Percentiles rank a stretch among this genome's conserved stretches.
These are phyloP conservation scores for Corvus hawaiiensis DNA, from an alignment of 2,113 vertebrate genomes.

Conservation along the genomic window DNA sequence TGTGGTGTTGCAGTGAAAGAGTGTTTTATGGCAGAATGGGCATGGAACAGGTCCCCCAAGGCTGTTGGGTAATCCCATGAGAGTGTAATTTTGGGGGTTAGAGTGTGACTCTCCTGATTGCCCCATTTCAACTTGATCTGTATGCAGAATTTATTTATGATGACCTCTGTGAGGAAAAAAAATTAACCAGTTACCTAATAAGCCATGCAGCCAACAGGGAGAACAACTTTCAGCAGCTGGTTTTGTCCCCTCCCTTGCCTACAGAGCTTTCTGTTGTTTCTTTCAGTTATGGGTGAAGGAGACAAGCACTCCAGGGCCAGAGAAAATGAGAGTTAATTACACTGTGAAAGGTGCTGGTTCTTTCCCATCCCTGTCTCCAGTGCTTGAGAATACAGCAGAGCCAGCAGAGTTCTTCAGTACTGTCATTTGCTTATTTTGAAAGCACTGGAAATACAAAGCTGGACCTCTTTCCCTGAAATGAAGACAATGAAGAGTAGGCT, in stretches of 20 bases:
- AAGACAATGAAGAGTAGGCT: not conserved
- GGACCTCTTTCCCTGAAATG: not conserved
- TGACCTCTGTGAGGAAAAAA: not conserved
- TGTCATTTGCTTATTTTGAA: not conserved
- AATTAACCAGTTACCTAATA: not conserved
- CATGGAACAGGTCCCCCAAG: not conserved
- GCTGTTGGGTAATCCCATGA: not conserved
- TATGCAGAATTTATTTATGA: not conserved
- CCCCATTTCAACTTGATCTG: not conserved
- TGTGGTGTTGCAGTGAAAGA: not conserved
- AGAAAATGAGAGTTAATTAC: constrained; percentile 24
- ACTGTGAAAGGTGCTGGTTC: not conserved
- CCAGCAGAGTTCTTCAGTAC: not conserved
- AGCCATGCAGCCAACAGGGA: not conserved
- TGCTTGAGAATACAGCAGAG: not conserved
- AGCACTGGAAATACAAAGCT: not conserved
- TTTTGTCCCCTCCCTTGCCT: constrained; percentile 23
- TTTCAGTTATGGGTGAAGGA: not conserved
- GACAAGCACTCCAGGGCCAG: not conserved
- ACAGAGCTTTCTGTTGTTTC: constrained; percentile 24
- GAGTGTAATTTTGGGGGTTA: not conserved
- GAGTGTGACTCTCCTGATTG: not conserved
- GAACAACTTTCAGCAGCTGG: not conserved
- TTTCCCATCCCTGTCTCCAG: not conserved
- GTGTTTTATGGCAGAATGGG: not conserved